Base-by-base conservation (phyloP, 1,140 invertebrate species). In the Gonatopus flavifemur region DNA sequence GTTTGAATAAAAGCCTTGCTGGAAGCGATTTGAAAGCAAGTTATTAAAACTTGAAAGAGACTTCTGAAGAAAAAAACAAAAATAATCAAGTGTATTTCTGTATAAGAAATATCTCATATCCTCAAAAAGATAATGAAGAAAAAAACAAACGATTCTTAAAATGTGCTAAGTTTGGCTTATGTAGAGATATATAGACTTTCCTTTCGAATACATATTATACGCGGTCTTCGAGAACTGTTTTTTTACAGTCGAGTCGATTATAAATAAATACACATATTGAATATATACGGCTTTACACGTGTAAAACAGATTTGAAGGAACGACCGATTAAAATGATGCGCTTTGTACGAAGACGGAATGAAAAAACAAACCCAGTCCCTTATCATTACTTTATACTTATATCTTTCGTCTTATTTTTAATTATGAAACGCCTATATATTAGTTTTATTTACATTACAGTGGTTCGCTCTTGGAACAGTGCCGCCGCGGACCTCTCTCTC, bases 361-460 rank as follows among this genome's bases (percentile, higher is more conserved):
- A 39, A 62, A n/a, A n/a, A n/a, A n/a, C 50, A 36, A 53, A 53
- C 53, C 42, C 55, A 65, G 16, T 55, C 57, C 50, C 48, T 53
- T 37, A 51, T 53, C 40, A 64, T 58, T 61, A 56, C 44, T 57
- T 62, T 68, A 59, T 57, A 63, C 32, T 63, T 56, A 55, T 44
- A 42, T 52, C 55, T 47, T 51, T 62, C 55, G 57, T 67, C 66
- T 67, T 66, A 66, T 52, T 67, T 45, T 65, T 59, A 53, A 64
- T 64, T 65, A 58, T 40, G 41, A 67, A 42, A 43, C 45, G 42
- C 62, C n/a, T n/a, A n/a, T 66, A 67, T 61, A 71, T 73, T 72
- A 69, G 62, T 73, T n/a, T n/a, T 66, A 69, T 62, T 62, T 66
- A 67, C 67, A 55, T 61, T 64, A 59, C n/a, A n/a, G n/a, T n/a